Base-by-base conservation (phyloP, 2,888 invertebrate genomes). In the Drosophila niveifrons region DNA sequence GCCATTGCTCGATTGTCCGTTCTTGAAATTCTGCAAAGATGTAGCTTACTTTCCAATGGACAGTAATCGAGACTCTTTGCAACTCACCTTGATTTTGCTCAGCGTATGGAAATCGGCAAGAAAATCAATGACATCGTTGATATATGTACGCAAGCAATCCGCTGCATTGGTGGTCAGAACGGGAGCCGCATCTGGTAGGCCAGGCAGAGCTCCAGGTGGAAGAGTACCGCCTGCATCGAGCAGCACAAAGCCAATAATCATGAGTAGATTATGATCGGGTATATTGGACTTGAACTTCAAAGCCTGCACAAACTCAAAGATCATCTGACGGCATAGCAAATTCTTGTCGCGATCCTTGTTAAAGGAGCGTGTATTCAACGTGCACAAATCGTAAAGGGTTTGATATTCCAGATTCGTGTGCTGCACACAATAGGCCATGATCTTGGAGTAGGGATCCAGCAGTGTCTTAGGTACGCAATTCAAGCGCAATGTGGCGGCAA, bases 101-200 rank as follows among this genome's bases (percentile, higher is more conserved):
- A 99, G 94, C 0, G 99, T 97, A 90, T 99, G 98, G 75, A 99
- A 97, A 92, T 99, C 99, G 9, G 97, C 96, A 73, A 99, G 94
- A 92, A 99, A 97, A 75, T 99, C 99, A 44, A 99, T 94, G 78
- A 98, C 96, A 92, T 99, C 99, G 18, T 95, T 95, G 61, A 99
- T 94, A 92, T 98, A 97, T 65, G 97, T 96, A 28, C 97, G 94
- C 95, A 99, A 96, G 89, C 98, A 98, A 93, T 99, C 99, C 2
- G 97, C 96, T 0, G 98, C 97, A 80, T 97, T 98, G 1, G 98
- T 97, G 66, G 95, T 96, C 72, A 95, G 94, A 1, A 72, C 66
- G 2, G 86, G 86, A 2, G 91, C 85, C 9, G 82, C 78, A 34
- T 93, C 92, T 75, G 93, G 91, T 74, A 93, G 92, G 79, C 95